These are phyloP conservation scores for Clusia tigrina DNA, from an alignment of 2,888 invertebrate species.

Conservation along the genomic window DNA sequence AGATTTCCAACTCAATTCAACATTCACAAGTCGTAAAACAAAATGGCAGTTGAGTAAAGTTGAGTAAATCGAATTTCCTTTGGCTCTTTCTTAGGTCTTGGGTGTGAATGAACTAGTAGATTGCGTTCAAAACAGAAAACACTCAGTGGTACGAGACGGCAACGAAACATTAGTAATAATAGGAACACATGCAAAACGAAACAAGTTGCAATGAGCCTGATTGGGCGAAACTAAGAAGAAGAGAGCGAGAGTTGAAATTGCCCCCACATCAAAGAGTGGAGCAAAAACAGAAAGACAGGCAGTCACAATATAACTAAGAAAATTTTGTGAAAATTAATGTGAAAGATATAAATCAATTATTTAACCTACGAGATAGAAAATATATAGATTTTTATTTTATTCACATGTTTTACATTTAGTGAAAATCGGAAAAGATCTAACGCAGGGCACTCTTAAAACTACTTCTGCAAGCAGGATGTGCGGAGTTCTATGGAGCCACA, in stretches of 20 bases:
- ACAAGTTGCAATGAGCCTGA: too few relatives aligned
- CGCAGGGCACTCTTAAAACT: too few relatives aligned
- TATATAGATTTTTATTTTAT: too few relatives aligned
- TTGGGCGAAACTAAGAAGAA: background rate
- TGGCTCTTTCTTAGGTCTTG: conserved; percentile 30
- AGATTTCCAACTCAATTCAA: conserved; percentile 4
- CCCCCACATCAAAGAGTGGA: background rate
- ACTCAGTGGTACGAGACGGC: conserved; percentile 25
- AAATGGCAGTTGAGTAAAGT: conserved; percentile 59
- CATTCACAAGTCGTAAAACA: conserved; percentile 49
- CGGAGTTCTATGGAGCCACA: too few relatives aligned
- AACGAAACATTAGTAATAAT: background rate
- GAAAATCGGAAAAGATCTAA: too few relatives aligned
- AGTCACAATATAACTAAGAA: background rate
- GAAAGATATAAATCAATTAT: too few relatives aligned
- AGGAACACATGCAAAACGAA: background rate
- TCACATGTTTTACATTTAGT: too few relatives aligned
- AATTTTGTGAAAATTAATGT: background rate
- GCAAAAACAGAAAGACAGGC: background rate
- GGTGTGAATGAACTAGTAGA: conserved; percentile 47
- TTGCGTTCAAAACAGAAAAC: conserved; percentile 19
- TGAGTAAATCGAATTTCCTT: conserved; percentile 10
- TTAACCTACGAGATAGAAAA: too few relatives aligned
- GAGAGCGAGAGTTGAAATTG: background rate
- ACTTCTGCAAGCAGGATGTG: too few relatives aligned